Evolutionary conservation across 2,113 vertebrate species (phyloP).

Genomic region (Sciurus niger): DNA sequence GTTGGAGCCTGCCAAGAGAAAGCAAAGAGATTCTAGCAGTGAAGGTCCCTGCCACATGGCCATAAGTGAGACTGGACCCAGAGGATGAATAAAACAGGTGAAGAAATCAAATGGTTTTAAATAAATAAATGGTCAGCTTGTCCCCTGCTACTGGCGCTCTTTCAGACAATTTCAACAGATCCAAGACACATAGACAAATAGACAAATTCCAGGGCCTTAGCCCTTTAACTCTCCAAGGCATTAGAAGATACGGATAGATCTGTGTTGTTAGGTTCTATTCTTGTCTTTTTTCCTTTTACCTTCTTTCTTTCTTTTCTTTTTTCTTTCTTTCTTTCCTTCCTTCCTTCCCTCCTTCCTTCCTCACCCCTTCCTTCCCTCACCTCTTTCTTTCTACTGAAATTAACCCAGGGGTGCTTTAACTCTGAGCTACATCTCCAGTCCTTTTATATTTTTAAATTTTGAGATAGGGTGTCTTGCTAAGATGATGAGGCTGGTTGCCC

Average conservation of each 20-base stretch:
- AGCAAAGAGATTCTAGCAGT: neutral
- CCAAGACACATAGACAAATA: neutral
- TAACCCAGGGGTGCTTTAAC: no score
- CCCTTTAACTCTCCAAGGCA: neutral
- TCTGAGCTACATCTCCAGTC: no score
- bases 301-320: no score
- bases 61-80: neutral
- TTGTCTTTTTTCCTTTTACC: no score
- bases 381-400: no score
- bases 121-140: neutral
- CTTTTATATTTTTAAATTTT: no score
- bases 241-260: neutral
- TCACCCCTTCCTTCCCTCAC: fast-evolving
- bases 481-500: no score
- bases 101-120: neutral
- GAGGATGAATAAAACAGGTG: neutral
- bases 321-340: no score
- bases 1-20: neutral
- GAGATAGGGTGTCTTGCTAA: no score
- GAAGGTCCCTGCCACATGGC: neutral
- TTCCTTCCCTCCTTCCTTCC: no score
- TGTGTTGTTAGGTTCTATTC: neutral
- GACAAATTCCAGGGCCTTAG: neutral
- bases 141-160: neutral
- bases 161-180: conserved; percentile 2